These are phyloP conservation scores for Acrocephalus arundinaceus DNA, from an alignment of 2,113 vertebrate genomes.

Conservation along the genomic window DNA sequence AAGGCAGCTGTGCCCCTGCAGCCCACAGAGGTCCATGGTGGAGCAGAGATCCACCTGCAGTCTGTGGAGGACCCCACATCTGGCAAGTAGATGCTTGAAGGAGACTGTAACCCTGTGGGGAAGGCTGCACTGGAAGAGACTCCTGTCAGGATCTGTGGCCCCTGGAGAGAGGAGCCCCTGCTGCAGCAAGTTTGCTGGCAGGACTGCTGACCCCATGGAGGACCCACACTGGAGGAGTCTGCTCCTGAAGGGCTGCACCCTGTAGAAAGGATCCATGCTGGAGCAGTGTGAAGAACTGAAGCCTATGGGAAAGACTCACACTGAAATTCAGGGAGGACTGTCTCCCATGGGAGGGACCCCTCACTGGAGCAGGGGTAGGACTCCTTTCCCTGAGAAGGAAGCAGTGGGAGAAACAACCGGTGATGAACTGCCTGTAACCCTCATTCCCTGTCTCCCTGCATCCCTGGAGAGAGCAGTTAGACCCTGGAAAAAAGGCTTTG, in stretches of 20 bases:
- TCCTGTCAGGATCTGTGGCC: not conserved
- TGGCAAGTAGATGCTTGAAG: not conserved
- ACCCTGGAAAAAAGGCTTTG: not conserved
- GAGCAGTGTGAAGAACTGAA: not conserved
- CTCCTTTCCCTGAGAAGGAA: not conserved
- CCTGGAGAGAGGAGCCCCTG: not conserved
- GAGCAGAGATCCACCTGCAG: not conserved
- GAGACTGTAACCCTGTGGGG: not conserved
- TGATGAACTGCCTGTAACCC: not conserved
- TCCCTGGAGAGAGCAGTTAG: not conserved
- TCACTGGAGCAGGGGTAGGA: not conserved
- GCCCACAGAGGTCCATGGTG: not conserved
- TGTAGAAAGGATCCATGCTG: not conserved
- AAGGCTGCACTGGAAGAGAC: not conserved
- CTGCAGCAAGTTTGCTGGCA: not conserved
- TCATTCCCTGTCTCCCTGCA: not conserved
- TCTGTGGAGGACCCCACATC: not conserved
- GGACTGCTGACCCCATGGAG: not conserved
- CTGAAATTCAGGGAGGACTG: not conserved
- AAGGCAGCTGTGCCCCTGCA: not conserved
- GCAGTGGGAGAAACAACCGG: not conserved
- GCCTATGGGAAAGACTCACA: not conserved
- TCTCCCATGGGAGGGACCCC: not conserved
- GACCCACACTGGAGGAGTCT: not conserved
- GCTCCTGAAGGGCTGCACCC: not conserved